Percentiles rank a stretch among this genome's conserved stretches.
Evolutionary conservation across 30 jellyfish, hydroid and myxozoan genomes (phyloP).

Genomic region (Pseudorhiza aurosa): DNA sequence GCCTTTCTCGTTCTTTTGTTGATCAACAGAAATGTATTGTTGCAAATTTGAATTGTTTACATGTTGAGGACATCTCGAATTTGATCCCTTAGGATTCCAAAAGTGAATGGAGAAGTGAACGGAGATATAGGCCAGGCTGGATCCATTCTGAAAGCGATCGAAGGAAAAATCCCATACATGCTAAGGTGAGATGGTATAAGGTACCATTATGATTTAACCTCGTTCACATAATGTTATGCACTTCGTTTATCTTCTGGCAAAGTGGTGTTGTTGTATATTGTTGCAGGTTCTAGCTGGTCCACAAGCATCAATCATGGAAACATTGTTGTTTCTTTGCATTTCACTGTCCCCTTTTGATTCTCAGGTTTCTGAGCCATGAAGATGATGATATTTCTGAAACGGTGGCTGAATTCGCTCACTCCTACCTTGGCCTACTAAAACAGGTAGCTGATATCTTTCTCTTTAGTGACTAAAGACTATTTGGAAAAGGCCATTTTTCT

Average conservation of each 20-base stretch:
- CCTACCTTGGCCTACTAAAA: slow-evolving; percentile 79
- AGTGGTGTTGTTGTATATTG: no score
- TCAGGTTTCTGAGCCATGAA: slow-evolving; percentile 88
- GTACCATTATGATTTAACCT: not conserved
- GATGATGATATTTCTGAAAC: slow-evolving; percentile 97
- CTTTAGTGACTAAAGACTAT: no score
- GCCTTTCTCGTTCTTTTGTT: no score
- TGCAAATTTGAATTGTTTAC: no score
- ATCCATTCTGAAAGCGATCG: slow-evolving; percentile 76
- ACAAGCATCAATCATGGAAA: no score
- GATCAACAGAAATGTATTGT: no score
- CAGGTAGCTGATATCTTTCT: slow-evolving; percentile 49
- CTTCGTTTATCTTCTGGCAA: no score
- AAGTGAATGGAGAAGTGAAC: slow-evolving; percentile 42
- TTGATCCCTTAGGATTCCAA: slow-evolving; percentile 43
- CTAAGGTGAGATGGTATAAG: slow-evolving; percentile 47
- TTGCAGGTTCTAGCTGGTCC: no score
- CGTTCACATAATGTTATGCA: not conserved
- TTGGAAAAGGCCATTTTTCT: no score
- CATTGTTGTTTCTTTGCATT: not conserved
- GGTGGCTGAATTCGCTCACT: slow-evolving; percentile 89
- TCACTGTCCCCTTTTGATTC: not conserved
- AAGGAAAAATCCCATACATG: slow-evolving; percentile 72
- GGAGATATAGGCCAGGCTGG: slow-evolving; percentile 45
- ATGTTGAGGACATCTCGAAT: not conserved